Evolutionary conservation across 2,797 vertebrate species (phyloP), one percentile per base, ranked within the genome.

Genomic region (Arvicola amphibius): DNA sequence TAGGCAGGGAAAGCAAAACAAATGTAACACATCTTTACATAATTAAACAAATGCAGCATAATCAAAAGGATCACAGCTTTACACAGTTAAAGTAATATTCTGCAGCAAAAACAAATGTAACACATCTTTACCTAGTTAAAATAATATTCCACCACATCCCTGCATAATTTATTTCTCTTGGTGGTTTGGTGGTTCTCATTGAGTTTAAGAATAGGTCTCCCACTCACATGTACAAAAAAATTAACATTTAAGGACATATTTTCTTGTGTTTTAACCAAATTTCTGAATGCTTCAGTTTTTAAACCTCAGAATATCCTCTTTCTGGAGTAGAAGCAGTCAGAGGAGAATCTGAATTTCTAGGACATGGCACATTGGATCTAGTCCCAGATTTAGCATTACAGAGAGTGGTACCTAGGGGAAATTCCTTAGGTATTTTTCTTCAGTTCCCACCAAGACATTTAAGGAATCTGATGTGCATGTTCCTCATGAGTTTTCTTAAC

Each of bases 111-210:
- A 69, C 67, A 69, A 69, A 69, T 69, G 67, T n/a, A 69, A n/a
- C 34, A 17, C 17, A 37, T n/a, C 17, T 69, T n/a, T n/a, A 19
- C 34, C 67, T 69, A 69, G 67, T n/a, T 69, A n/a, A 69, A 69
- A 69, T 69, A 69, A n/a, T 37, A 69, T 21, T 69, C 34, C 67
- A 19, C 67, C n/a, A 37, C 17, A 69, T 19, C 7, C 67, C 56
- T 83, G 56, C 59, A 34, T 89, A 79, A 59, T 93, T 93, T 83
- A 21, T 48, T 78, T 94, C 4, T 69, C 40, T 88, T 73, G 59
- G 40, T 93, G 53, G 34, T 34, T 88, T 81, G 61, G 43, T 93
- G 65, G 34, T 81, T 81, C 19, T 84, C 59, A 56, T 40, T 94
- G 11, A 27, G 63, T 84, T 67, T 94, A 84, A 84, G 43, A 65